Conservation (phyloP, 2,113 vertebrate species). For the Calypte anna region DNA sequence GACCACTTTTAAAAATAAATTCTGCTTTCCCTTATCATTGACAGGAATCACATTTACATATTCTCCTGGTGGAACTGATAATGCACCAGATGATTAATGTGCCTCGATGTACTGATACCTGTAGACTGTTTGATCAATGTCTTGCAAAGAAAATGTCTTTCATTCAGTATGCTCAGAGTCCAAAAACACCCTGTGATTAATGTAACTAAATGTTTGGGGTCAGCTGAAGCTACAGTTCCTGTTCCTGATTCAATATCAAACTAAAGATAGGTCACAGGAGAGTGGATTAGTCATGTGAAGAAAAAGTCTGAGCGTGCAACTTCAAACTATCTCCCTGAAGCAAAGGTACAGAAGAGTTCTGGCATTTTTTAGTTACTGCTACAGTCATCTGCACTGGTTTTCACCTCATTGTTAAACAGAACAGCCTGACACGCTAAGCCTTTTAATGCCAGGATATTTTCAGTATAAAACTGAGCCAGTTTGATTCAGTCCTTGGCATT, state of each 20-base stretch:
- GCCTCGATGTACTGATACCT: conserved; percentile 94
- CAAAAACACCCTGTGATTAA: conserved; percentile 89
- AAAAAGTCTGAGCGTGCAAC: conserved; percentile 65
- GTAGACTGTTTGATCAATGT: conserved; percentile 90
- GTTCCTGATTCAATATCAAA: conserved; percentile 81
- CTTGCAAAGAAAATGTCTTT: conserved; percentile 90
- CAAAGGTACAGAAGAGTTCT: neutral
- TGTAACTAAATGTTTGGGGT: conserved; percentile 93
- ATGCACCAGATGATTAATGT: conserved; percentile 93
- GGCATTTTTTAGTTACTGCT: neutral
- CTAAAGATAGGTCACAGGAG: conserved; percentile 89
- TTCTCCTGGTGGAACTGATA: conserved; percentile 90
- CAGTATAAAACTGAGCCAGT: conserved; percentile 20
- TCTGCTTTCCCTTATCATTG: conserved; percentile 89
- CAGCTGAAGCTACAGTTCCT: conserved; percentile 77
- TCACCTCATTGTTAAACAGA: conserved; percentile 38
- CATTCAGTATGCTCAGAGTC: conserved; percentile 83
- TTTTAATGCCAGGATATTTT: conserved; percentile 40
- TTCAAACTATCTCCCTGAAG: conserved; percentile 45
- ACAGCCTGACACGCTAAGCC: neutral
- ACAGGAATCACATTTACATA: conserved; percentile 98
- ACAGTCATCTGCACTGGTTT: neutral
- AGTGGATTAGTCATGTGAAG: conserved; percentile 84
- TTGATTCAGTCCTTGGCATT: neutral
- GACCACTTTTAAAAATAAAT: conserved; percentile 90